These are phyloP conservation scores for Watsonalla cultraria DNA, from an alignment of 2,888 invertebrate species.

Conservation along the genomic window DNA sequence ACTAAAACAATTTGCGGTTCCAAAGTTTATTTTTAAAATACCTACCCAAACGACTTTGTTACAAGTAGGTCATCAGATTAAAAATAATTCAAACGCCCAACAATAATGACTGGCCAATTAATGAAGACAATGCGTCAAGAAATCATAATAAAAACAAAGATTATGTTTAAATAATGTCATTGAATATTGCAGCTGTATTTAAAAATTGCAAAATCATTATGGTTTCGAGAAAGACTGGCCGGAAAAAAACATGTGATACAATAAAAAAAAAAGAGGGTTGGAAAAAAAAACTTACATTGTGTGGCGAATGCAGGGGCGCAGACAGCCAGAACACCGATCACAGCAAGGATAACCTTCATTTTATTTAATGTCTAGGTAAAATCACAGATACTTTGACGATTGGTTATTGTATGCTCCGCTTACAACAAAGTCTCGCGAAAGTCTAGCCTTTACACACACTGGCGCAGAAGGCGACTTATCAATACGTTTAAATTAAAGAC, in stretches of 20 bases:
- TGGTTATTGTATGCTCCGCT: constrained; percentile 23
- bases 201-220: background rate
- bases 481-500: constrained; percentile 48
- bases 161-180: no score
- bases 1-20: no score
- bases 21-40: no score
- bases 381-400: constrained; percentile 75
- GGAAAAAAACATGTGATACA: constrained; percentile 11
- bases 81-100: no score
- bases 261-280: background rate
- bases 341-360: constrained; percentile 78
- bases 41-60: no score
- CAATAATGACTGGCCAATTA: no score
- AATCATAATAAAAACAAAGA: no score
- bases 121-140: no score
- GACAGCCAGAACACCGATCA: constrained; percentile 70
- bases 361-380: constrained; percentile 49
- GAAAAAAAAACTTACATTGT: constrained; percentile 81
- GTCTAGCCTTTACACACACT: constrained; percentile 93
- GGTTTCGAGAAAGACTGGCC: background rate
- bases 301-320: constrained; percentile 74
- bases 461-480: constrained; percentile 89
- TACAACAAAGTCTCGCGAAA: constrained; percentile 44
- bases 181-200: no score
- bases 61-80: no score